Conservation (phyloP, 2,113 vertebrate genomes). For the Toxotes jaculatrix region DNA sequence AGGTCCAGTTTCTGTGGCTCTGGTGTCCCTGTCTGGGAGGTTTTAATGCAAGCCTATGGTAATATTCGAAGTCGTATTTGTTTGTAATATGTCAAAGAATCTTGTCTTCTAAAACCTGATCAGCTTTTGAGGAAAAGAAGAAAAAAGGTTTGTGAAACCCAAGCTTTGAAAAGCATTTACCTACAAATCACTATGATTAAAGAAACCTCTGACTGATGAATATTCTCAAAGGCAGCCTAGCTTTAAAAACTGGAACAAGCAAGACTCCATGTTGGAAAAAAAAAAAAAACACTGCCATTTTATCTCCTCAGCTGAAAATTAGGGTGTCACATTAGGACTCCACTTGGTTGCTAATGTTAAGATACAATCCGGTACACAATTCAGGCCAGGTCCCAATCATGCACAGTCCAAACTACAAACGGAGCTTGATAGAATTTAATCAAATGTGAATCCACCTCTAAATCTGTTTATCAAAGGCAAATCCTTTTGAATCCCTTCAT, state of each 20-base stretch:
- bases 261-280: too few relatives aligned
- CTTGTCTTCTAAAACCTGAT: slow-evolving; percentile 1
- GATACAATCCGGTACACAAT: not conserved
- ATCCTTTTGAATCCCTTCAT: too few relatives aligned
- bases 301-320: not conserved
- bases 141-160: too few relatives aligned
- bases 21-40: not conserved
- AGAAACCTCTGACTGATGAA: slow-evolving; percentile 15
- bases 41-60: not conserved
- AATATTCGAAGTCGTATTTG: not conserved
- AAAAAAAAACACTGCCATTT: not conserved
- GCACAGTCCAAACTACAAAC: not conserved
- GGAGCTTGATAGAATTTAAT: too few relatives aligned
- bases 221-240: slow-evolving; percentile 8
- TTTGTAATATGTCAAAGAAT: slow-evolving; percentile 7
- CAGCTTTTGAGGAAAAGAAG: not conserved
- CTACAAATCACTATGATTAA: not conserved
- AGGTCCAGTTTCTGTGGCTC: slow-evolving; percentile 10
- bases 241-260: too few relatives aligned
- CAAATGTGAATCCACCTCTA: too few relatives aligned
- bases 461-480: too few relatives aligned
- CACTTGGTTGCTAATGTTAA: not conserved
- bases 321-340: not conserved
- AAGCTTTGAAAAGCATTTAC: not conserved
- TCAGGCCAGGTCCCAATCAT: not conserved